Percentiles rank a stretch among this genome's conserved stretches.
phyloP scores from a whole-genome alignment of 1,140 invertebrate species.

The Lanistes nyassanus region DNA sequence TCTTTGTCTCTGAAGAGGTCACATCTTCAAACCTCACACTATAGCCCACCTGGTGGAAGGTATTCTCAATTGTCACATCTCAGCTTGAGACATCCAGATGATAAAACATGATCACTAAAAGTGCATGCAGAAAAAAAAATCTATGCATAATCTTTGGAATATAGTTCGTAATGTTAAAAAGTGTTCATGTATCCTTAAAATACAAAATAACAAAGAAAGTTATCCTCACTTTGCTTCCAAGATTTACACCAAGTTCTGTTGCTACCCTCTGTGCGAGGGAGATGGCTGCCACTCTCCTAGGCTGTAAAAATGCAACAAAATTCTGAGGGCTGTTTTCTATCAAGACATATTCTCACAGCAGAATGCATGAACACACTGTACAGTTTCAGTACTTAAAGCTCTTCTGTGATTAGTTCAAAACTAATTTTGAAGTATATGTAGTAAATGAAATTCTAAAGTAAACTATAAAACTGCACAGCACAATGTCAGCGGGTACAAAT shows the following conservation, averaged over 20 bases:
- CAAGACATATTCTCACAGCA: too few species aligned
- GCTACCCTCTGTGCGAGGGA: constrained; percentile 89
- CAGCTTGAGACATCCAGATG: neutral
- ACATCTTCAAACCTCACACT: constrained; percentile 92
- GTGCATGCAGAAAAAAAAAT: neutral
- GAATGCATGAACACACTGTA: too few species aligned
- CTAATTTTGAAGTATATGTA: too few species aligned
- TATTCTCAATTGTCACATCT: neutral
- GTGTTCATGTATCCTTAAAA: neutral
- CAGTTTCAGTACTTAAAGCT: too few species aligned
- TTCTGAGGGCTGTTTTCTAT: too few species aligned
- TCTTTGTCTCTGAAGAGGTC: constrained; percentile 79
- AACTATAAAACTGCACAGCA: too few species aligned
- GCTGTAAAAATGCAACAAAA: constrained; percentile 70
- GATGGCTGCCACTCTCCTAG: constrained; percentile 91
- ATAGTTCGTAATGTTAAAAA: neutral
- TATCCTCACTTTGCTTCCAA: constrained; percentile 75
- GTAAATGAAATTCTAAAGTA: too few species aligned
- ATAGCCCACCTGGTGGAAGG: constrained; percentile 78
- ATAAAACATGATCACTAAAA: neutral
- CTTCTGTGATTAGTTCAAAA: too few species aligned
- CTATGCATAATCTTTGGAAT: neutral
- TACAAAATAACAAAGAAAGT: constrained; percentile 7
- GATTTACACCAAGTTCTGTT: constrained; percentile 74
- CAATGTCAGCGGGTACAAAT: too few species aligned